Percentiles rank a stretch among this genome's conserved stretches.
Conservation (phyloP, 2,113 vertebrate species). For the Microcebus jonahi region DNA sequence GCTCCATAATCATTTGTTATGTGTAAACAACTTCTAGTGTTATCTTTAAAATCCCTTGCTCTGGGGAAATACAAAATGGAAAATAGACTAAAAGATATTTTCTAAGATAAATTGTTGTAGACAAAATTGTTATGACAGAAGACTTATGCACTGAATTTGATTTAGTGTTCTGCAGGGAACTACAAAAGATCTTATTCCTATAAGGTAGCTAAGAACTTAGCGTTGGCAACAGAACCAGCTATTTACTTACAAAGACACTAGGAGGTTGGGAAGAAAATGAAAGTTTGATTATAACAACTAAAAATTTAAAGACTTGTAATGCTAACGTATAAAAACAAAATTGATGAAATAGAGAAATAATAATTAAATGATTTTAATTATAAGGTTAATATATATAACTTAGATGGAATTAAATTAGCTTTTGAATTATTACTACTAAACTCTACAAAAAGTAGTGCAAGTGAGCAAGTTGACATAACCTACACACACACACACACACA, state of each 20-base stretch:
- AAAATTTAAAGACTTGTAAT: background rate
- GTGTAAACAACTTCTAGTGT: slow-evolving; percentile 19
- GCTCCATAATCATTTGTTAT: slow-evolving; percentile 58
- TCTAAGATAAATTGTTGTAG: slow-evolving; percentile 25
- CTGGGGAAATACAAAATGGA: slow-evolving; percentile 29
- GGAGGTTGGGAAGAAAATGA: background rate
- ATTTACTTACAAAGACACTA: background rate
- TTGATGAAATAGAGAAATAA: background rate
- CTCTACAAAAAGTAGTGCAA: background rate
- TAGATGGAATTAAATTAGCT: background rate
- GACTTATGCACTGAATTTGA: slow-evolving; percentile 22
- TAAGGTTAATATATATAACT: background rate
- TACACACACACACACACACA: background rate
- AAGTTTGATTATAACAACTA: background rate
- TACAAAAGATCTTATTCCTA: background rate
- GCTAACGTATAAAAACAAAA: background rate
- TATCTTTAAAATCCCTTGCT: slow-evolving; percentile 46
- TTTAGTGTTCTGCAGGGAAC: slow-evolving; percentile 7
- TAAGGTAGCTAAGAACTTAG: background rate
- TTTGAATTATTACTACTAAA: background rate
- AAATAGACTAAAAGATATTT: slow-evolving; percentile 38
- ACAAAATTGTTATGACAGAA: slow-evolving; percentile 47
- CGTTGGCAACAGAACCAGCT: background rate
- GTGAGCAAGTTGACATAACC: background rate
- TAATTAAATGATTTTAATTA: background rate